Base-by-base conservation (phyloP, 2,888 invertebrate genomes). In the Diarsia brunnea region DNA sequence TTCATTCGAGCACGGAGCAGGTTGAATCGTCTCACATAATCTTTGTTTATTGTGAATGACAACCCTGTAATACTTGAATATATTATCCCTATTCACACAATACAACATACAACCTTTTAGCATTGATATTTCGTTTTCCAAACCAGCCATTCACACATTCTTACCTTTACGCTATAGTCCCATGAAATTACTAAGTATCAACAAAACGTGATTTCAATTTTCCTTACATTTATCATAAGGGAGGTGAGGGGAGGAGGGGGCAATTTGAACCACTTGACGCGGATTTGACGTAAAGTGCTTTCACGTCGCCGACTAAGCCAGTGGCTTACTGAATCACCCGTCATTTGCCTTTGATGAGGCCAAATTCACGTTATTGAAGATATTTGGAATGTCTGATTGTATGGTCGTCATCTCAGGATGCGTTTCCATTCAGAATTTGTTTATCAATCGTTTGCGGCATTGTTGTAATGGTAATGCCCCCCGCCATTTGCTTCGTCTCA, bases 141-240 rank as follows among this genome's bases (percentile, higher is more conserved):
- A 90, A 90, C 89, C 87, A 90, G 79, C 89, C 82, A 91, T 92
- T 92, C 90, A 89, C 84, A 87, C 89, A 89, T 90, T 90, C 84
- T 89, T 89, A 88, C 88, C 86, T 88, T 61, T 75, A 85, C 82
- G 84, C 75, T 84, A n/a, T n/a, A 82, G 86, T 79, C 85, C 84
- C 84, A 70, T 76, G 74, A 86, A 91, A 92, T 92, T 89, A 91
- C 89, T 90, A 89, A 88, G 89, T 89, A 84, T 93, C n/a, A 94
- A 91, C 89, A 91, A 92, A 93, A 93, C 91, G 91, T 91, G 92
- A 94, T 94, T 94, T 93, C 92, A 94, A 94, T 94, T 94, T 94
- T 91, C 90, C 91, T 88, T 88, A 92, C 93, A 94, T 95, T 94
- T 93, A 93, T 94, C 93, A 94, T 93, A 92, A 90, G 88, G 84